These are phyloP conservation scores for Equus przewalskii DNA, from an alignment of 2,113 vertebrate species.

Conservation along the genomic window DNA sequence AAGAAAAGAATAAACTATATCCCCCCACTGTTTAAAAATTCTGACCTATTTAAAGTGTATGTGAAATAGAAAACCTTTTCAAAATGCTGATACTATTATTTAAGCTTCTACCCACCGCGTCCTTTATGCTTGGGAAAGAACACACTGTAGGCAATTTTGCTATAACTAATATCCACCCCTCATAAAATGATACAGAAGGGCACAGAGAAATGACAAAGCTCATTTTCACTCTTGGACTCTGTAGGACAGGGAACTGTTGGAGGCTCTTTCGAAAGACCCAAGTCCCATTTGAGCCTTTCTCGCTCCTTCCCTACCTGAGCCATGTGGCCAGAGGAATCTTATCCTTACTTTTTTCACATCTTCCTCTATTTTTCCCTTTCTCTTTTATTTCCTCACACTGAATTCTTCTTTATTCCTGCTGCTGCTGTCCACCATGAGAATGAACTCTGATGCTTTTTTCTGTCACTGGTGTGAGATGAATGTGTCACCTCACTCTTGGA, in stretches of 20 bases:
- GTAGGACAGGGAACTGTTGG: not conserved
- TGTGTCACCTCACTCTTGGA: not conserved
- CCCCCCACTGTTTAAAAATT: not conserved
- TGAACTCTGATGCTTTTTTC: not conserved
- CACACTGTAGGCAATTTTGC: not conserved
- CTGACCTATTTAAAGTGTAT: conserved; percentile 31
- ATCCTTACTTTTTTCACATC: not conserved
- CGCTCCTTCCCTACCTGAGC: not conserved
- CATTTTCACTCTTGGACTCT: not conserved
- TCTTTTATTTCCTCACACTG: not conserved
- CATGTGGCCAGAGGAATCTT: not conserved
- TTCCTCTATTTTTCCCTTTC: not conserved
- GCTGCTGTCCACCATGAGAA: not conserved
- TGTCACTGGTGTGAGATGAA: not conserved
- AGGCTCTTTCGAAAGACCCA: not conserved
- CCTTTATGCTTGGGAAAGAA: conserved; percentile 54
- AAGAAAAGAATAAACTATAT: not conserved
- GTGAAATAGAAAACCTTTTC: conserved; percentile 55
- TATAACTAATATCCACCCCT: not conserved
- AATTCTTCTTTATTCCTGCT: conserved; percentile 24
- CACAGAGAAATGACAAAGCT: conserved; percentile 14
- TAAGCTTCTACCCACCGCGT: not conserved
- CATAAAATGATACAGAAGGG: not conserved
- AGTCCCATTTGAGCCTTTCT: not conserved
- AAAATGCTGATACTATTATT: conserved; percentile 32